These are phyloP conservation scores for Zaprionus davidi DNA, from an alignment of 1,140 invertebrate genomes.

Conservation along the genomic window DNA sequence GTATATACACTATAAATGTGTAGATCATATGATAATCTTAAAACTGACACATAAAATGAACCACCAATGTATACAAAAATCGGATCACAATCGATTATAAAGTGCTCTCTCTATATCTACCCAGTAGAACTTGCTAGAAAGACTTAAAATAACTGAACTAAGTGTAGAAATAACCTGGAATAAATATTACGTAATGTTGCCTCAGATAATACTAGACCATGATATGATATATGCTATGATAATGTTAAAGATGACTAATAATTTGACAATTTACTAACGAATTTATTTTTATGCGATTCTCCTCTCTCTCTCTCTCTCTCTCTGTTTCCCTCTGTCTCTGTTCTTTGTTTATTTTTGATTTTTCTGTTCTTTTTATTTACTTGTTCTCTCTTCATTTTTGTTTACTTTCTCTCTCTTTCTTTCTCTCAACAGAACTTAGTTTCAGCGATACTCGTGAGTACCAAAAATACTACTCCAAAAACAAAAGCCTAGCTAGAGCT, in stretches of 20 bases:
- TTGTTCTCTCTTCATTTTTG: slow-evolving; percentile 43
- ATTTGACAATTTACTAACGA: slow-evolving; percentile 3
- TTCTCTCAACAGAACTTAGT: slow-evolving; percentile 81
- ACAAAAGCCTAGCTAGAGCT: slow-evolving; percentile 17
- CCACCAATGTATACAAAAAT: not conserved
- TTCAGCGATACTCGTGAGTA: slow-evolving; percentile 84
- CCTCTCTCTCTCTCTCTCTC: not conserved
- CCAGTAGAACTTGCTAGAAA: not conserved
- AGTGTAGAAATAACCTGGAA: not conserved
- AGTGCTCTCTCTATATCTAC: not conserved
- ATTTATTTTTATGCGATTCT: not conserved
- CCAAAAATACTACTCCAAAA: slow-evolving; percentile 44
- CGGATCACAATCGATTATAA: not conserved
- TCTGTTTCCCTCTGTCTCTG: not conserved
- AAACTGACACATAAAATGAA: too few relatives aligned
- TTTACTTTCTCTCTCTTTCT: slow-evolving; percentile 48
- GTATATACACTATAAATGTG: too few relatives aligned
- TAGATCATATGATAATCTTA: too few relatives aligned
- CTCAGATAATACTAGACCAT: not conserved
- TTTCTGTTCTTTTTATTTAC: slow-evolving; percentile 14
- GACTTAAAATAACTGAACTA: not conserved
- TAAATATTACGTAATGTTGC: not conserved
- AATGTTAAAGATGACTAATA: not conserved
- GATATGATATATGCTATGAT: not conserved
- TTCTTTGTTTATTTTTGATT: slow-evolving; percentile 17